Evolutionary conservation across 2,888 invertebrate species (phyloP).

Genomic region (Boloria euphrosyne): DNA sequence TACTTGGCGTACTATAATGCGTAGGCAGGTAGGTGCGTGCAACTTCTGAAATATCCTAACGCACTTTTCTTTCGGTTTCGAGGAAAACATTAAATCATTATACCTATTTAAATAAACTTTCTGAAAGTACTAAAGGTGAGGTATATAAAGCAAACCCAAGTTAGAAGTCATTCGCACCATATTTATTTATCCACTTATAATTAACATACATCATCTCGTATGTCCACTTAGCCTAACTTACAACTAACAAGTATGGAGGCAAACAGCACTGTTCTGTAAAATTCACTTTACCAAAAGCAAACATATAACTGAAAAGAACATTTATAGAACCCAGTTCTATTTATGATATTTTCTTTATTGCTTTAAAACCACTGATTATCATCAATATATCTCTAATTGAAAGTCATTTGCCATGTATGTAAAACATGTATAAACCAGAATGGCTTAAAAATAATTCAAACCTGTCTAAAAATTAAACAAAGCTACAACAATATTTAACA

Average conservation of each 20-base stretch:
- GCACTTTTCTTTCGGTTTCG: no score
- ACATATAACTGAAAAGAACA: background rate
- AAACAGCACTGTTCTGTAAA: background rate
- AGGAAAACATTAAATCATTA: no score
- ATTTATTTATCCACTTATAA: slow-evolving; percentile 43
- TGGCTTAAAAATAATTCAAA: no score
- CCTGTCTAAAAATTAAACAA: no score
- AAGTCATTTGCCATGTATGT: no score
- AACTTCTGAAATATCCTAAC: no score
- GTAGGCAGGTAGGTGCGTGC: no score
- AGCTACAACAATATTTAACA: background rate
- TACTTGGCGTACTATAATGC: no score
- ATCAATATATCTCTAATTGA: background rate
- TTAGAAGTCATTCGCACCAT: slow-evolving; percentile 43
- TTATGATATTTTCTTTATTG: background rate
- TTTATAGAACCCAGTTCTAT: slow-evolving; percentile 2
- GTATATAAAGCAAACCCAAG: background rate
- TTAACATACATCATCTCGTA: slow-evolving; percentile 39
- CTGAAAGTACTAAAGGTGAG: background rate
- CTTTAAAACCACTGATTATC: background rate
- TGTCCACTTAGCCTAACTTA: slow-evolving; percentile 34
- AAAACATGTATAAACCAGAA: no score
- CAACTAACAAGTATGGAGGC: slow-evolving; percentile 15
- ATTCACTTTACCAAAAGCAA: slow-evolving; percentile 5
- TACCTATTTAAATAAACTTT: no score